Evolutionary conservation across 2,797 vertebrate species (phyloP).

Genomic region (Eulemur albifrons): DNA sequence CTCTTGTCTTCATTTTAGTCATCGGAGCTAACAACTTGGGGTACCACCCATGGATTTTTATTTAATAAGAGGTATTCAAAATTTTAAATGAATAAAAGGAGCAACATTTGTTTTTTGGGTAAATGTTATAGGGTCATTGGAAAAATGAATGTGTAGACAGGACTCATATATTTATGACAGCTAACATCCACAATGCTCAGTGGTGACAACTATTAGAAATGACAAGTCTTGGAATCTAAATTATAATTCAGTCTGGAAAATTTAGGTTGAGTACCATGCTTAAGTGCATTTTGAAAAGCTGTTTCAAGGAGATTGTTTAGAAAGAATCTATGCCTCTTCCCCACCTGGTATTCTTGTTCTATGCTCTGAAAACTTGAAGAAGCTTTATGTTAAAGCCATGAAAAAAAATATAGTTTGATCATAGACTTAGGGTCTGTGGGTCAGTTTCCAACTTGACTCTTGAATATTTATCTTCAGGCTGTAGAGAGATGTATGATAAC

Average conservation of each 20-base stretch:
- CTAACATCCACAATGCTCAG: neutral
- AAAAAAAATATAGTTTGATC: neutral
- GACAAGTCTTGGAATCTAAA: constrained; percentile 60
- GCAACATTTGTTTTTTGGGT: neutral
- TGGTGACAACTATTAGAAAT: constrained; percentile 50
- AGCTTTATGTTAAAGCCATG: neutral
- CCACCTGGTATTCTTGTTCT: neutral
- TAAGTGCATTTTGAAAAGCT: constrained; percentile 32
- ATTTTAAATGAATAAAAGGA: constrained; percentile 29
- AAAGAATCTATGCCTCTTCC: neutral
- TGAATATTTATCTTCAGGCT: neutral
- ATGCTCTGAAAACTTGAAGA: neutral
- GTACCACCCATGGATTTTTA: neutral
- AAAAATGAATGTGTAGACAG: neutral
- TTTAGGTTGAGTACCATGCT: constrained; percentile 34
- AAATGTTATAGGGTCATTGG: constrained; percentile 11
- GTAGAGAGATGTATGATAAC: neutral
- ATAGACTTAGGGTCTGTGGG: neutral
- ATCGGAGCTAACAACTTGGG: neutral
- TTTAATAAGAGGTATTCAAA: neutral
- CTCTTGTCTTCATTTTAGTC: constrained; percentile 18
- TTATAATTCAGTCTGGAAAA: constrained; percentile 52
- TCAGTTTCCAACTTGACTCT: neutral
- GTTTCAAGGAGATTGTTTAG: neutral
- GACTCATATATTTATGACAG: constrained; percentile 44